These are phyloP conservation scores for Vultur gryphus DNA, from an alignment of 2,797 vertebrate genomes.

Conservation along the genomic window DNA sequence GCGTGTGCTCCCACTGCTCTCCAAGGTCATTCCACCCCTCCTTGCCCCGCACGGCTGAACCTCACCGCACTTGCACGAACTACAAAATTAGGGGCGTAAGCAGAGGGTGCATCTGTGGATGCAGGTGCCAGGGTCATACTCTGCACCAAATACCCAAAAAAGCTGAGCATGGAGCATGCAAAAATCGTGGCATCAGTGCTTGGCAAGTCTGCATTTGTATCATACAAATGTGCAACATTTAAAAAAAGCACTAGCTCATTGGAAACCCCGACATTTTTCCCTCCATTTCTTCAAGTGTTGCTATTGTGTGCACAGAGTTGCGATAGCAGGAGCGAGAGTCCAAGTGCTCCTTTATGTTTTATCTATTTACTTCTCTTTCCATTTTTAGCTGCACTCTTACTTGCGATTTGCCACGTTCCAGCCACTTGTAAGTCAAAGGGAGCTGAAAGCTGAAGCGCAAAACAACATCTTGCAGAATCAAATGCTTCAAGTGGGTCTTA, in stretches of 20 bases:
- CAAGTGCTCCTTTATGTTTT: not conserved
- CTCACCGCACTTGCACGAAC: accelerated
- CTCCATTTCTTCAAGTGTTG: not conserved
- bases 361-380: not conserved
- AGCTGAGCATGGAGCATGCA: accelerated
- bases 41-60: accelerated
- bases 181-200: accelerated
- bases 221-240: accelerated
- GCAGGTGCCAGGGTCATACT: not conserved
- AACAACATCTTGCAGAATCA: not conserved
- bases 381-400: not conserved
- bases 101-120: not conserved
- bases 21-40: not conserved
- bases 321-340: not conserved
- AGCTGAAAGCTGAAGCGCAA: not conserved
- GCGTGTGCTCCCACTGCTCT: not conserved
- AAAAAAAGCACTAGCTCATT: accelerated
- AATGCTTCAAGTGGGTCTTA: not conserved
- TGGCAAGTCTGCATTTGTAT: not conserved
- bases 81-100: accelerated
- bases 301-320: not conserved
- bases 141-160: not conserved
- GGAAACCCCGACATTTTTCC: not conserved
- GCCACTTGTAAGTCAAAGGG: not conserved
- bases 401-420: not conserved